phyloP scores from a whole-genome alignment of 1,140 invertebrate species.

The Rhopalosiphum maidis region DNA sequence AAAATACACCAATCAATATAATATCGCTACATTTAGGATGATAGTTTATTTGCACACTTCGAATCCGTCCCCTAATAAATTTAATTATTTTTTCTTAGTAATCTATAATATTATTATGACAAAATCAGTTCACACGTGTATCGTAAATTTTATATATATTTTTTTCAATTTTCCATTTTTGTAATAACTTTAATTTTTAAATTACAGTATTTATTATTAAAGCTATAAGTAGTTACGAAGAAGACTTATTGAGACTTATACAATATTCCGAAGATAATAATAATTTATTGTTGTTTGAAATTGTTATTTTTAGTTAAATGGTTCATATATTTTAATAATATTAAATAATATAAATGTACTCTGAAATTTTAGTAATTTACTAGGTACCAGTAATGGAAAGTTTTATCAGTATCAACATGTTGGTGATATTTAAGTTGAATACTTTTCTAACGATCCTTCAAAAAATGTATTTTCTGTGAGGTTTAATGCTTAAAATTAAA shows the following conservation, averaged over 20 bases:
- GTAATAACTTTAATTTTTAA: neutral
- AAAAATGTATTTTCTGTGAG: no score
- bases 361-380: neutral
- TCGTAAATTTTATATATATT: neutral
- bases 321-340: neutral
- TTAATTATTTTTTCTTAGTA: neutral
- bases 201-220: neutral
- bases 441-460: no score
- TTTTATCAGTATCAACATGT: neutral
- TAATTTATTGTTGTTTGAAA: neutral
- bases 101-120: neutral
- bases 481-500: no score
- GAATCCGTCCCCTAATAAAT: neutral
- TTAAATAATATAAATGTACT: neutral
- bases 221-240: neutral
- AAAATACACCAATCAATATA: neutral
- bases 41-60: neutral
- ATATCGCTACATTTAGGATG: neutral
- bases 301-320: neutral
- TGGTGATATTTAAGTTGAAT: no score
- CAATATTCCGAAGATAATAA: neutral
- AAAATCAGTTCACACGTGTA: neutral
- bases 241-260: neutral
- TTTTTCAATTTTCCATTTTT: neutral
- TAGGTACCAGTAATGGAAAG: neutral